Base-by-base conservation (phyloP, 2,888 invertebrate species). In the Stenolophus ochropezus region DNA sequence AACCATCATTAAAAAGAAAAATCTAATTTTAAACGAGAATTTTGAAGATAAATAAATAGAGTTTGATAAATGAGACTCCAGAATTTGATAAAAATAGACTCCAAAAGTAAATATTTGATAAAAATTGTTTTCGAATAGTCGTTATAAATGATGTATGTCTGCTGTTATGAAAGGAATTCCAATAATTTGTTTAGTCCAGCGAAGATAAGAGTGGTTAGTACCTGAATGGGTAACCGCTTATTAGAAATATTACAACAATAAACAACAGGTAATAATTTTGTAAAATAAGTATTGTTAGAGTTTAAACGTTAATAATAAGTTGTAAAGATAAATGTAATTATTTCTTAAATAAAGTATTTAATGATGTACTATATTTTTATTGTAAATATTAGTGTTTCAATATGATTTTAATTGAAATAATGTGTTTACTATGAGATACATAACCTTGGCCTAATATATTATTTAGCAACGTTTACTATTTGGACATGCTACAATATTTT, bases 1-100 rank as follows among this genome's bases (percentile, higher is more conserved):
- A 61, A 61, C 23, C 25, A 61, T 14, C 61, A 61, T 25, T 61
- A 61, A 61, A 61, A 61, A 61, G 25, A 61, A 61, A 23, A 61
- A 61, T 25, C 61, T 61, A 61, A 61, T 61, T 61, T 25, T 61
- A 61, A 23, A 61, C 1, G 11, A 25, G 23, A 25, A 14, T 11
- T n/a, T 61, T 23, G 4, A 25, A 61, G 5, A 25, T 56, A 61
- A 61, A 61, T 25, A 61, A 61, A 61, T 23, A 61, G 8, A 61
- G 18, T 25, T 23, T 4, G 11, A n/a, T 23, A n/a, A 25, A 61
- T 21, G 21, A 61, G 23, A 25, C 23, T 25, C 23, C 25, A 25
- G 61, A 61, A 4, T 20, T 56, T 56, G 18, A 56, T 53, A 42
- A 42, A 42, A 42, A 42, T 42, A 42, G 33, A 33, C 11, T n/a